These are phyloP conservation scores for Oryzias dopingdopingensis DNA, from an alignment of 2,797 vertebrate species.

Conservation along the genomic window DNA sequence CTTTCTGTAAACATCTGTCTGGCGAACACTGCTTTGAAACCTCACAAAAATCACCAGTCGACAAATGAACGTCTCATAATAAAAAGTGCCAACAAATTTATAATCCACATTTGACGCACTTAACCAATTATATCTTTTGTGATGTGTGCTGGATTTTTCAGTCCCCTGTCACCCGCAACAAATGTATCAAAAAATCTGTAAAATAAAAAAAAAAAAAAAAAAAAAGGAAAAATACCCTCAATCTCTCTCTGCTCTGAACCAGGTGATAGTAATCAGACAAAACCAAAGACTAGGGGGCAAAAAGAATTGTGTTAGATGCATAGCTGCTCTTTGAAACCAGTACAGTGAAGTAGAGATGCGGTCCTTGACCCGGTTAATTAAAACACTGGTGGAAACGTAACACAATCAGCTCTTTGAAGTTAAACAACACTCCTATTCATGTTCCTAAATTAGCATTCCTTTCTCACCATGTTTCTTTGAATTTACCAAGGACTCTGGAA, in stretches of 20 bases:
- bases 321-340: slow-evolving; percentile 42
- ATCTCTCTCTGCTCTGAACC: slow-evolving; percentile 16
- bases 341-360: slow-evolving; percentile 50
- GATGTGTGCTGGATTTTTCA: slow-evolving; percentile 19
- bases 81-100: slow-evolving; percentile 22
- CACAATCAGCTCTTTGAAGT: slow-evolving; percentile 72
- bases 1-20: slow-evolving; percentile 16
- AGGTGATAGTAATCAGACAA: slow-evolving; percentile 46
- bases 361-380: slow-evolving; percentile 76
- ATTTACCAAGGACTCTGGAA: slow-evolving; percentile 30
- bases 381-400: slow-evolving; percentile 57
- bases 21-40: slow-evolving; percentile 9
- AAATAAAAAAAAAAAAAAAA: slow-evolving; percentile 1
- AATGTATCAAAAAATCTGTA: slow-evolving; percentile 2
- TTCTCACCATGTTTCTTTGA: slow-evolving; percentile 45
- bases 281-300: slow-evolving; percentile 21
- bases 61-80: slow-evolving; percentile 39
- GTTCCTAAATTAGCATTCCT: slow-evolving; percentile 51
- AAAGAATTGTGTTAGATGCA: slow-evolving; percentile 53
- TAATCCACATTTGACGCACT: slow-evolving; percentile 23
- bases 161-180: slow-evolving; percentile 13
- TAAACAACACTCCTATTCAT: slow-evolving; percentile 59
- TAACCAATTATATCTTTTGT: slow-evolving; percentile 3
- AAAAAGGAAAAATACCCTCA: not conserved
- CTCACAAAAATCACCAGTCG: slow-evolving; percentile 3